Evolutionary conservation across 1,140 invertebrate genomes (phyloP), one percentile per base, ranked within the genome.

Genomic region (Artemia franciscana): DNA sequence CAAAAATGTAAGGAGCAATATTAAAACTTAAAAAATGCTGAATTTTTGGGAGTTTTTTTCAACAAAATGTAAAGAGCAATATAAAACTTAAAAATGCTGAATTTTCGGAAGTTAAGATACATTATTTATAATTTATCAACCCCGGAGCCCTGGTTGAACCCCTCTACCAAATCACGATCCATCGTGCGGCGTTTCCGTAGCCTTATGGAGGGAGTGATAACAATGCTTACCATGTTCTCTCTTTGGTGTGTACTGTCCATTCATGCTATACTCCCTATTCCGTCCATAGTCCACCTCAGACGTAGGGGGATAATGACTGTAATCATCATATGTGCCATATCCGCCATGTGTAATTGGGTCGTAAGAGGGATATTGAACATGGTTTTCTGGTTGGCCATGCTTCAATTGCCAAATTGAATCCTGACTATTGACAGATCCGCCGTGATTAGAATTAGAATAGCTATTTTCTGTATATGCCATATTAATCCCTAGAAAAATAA

Each of bases 371-470:
- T 21, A 62, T 56, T 63, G 62, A 58, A 59, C 60, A 27, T 67
- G 66, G 62, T 67, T 65, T 64, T 68, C 67, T 18, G 67, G 67
- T 26, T 67, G 65, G 5, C 60, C 60, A 25, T 62, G 66, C 74
- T 91, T 90, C 78, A 90, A 85, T 74, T 91, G 88, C 88, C 88
- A 92, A 66, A 92, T 76, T n/a, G 88, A 91, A 71, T 92, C 89
- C 71, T 92, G 89, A 0, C 88, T 91, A 74, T 92, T 90, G 30
- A 92, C 88, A 62, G 87, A 90, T 60, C 89, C 88, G 24, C 87
- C 88, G 73, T 91, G 89, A 74, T 90, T 88, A 60, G 86, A 89
- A 71, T 90, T 91, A 56, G 86, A 87, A 74, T 90, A 91, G 71
- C 86, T 89, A 73, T 89, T 88, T 69, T 90, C 86, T 75, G 88